Percentiles rank a stretch among this genome's conserved stretches.
Evolutionary conservation across 2,113 vertebrate genomes (phyloP).

Genomic region (Podiceps cristatus): DNA sequence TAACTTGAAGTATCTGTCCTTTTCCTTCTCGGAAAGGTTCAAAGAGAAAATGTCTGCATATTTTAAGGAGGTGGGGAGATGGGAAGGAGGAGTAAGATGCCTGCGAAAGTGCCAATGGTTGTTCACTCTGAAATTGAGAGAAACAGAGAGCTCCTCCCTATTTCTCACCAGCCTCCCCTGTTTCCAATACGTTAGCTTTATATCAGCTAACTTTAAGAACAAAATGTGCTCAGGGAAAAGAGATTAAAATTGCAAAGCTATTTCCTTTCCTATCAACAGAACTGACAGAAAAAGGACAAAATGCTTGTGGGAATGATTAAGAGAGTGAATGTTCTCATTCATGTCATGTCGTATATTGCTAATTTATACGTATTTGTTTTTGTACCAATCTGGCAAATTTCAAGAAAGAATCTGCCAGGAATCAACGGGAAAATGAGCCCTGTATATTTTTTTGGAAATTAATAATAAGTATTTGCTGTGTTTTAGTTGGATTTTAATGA

Average conservation of each 20-base stretch:
- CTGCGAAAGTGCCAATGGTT: not conserved
- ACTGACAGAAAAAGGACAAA: slow-evolving; percentile 54
- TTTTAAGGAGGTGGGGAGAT: not conserved
- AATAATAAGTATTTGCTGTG: slow-evolving; percentile 28
- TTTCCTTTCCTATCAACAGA: slow-evolving; percentile 32
- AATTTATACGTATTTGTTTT: slow-evolving; percentile 55
- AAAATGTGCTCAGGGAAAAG: slow-evolving; percentile 30
- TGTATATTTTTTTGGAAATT: not conserved
- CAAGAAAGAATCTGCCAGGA: slow-evolving; percentile 16
- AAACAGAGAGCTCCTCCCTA: not conserved
- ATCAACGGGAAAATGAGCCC: not conserved
- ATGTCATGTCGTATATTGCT: not conserved
- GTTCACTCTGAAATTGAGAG: not conserved
- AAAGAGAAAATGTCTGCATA: not conserved
- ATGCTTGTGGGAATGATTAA: slow-evolving; percentile 40
- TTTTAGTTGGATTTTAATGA: slow-evolving; percentile 44
- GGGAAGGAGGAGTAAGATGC: not conserved
- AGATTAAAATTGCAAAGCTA: slow-evolving; percentile 34
- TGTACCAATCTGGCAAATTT: not conserved
- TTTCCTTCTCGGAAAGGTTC: not conserved
- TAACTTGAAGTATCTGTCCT: not conserved
- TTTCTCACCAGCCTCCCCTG: not conserved
- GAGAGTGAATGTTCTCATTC: slow-evolving; percentile 37
- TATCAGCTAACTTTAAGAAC: not conserved
- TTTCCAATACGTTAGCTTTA: not conserved